phyloP scores from a whole-genome alignment of 1,140 invertebrate species.

The Conus betulinus region DNA sequence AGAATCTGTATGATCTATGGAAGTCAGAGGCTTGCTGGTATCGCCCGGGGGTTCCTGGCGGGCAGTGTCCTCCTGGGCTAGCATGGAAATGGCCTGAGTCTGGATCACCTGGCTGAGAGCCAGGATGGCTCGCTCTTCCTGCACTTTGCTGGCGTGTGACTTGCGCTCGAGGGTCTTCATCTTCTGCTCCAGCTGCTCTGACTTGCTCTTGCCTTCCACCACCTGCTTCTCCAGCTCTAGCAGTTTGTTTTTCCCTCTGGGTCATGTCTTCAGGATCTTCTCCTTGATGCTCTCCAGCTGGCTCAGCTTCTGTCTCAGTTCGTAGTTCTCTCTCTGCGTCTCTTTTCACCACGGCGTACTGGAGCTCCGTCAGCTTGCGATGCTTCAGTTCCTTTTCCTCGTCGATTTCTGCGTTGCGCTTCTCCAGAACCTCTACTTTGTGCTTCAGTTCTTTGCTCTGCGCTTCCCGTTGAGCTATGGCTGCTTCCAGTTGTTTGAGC shows the following conservation, averaged over 20 bases:
- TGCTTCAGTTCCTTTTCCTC: constrained; percentile 8
- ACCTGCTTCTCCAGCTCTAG: neutral
- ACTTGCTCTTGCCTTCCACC: constrained; percentile 8
- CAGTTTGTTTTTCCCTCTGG: neutral
- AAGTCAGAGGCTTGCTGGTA: neutral
- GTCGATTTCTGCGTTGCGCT: neutral
- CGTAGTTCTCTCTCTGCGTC: constrained; percentile 24
- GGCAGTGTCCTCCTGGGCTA: neutral
- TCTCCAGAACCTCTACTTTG: neutral
- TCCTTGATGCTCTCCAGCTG: constrained; percentile 25
- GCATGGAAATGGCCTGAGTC: neutral
- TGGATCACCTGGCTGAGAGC: neutral
- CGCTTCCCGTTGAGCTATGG: neutral
- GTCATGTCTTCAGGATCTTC: constrained; percentile 8
- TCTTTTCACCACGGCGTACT: constrained; percentile 14
- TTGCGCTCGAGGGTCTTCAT: constrained; percentile 1
- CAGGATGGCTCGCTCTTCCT: neutral
- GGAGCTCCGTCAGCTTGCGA: constrained; percentile 23
- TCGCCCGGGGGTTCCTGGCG: neutral
- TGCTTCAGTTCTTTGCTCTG: neutral
- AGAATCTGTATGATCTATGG: constrained; percentile 5
- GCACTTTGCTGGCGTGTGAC: neutral
- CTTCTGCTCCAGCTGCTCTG: constrained; percentile 19
- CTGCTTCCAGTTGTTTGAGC: neutral
- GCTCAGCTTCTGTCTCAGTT: neutral